phyloP scores from a whole-genome alignment of 35 echinoderm and acorn worm species.

The Nesometra sesokonis region DNA sequence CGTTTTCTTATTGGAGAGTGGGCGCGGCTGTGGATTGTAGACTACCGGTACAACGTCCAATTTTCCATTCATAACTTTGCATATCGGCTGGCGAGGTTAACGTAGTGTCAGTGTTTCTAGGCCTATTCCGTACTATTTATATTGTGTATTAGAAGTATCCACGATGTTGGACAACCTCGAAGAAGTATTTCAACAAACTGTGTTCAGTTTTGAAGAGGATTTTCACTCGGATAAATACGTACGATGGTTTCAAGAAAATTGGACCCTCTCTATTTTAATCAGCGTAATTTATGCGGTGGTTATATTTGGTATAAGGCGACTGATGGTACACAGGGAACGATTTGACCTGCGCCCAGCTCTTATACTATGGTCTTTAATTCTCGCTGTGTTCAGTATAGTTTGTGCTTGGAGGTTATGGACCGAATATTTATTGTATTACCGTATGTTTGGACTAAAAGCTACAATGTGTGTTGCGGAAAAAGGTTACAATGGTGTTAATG shows the following conservation, averaged over 20 bases:
- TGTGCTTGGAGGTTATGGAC: constrained; percentile 62
- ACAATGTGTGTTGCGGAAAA: constrained; percentile 72
- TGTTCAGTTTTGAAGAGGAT: constrained; percentile 78
- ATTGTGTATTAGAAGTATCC: background rate
- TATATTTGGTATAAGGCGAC: constrained; percentile 72
- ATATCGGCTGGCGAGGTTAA: background rate
- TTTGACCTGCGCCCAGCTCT: constrained; percentile 51
- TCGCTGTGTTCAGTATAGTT: constrained; percentile 80
- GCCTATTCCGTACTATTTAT: background rate
- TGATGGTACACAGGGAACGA: constrained; percentile 48
- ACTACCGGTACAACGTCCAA: background rate
- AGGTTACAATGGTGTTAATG: constrained; percentile 63
- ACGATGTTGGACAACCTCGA: constrained; percentile 67
- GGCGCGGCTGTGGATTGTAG: background rate
- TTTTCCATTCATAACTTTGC: background rate
- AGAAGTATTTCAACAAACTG: constrained; percentile 50
- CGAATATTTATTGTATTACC: constrained; percentile 35
- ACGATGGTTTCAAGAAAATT: constrained; percentile 52
- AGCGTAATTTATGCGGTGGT: constrained; percentile 64
- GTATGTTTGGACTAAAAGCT: constrained; percentile 55
- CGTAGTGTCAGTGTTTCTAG: background rate
- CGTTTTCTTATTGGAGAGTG: background rate
- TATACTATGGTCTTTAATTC: constrained; percentile 57
- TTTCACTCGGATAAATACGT: constrained; percentile 57
- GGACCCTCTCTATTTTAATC: constrained; percentile 48